Conservation (phyloP, 1,140 invertebrate genomes). For the Oppia nitens region DNA sequence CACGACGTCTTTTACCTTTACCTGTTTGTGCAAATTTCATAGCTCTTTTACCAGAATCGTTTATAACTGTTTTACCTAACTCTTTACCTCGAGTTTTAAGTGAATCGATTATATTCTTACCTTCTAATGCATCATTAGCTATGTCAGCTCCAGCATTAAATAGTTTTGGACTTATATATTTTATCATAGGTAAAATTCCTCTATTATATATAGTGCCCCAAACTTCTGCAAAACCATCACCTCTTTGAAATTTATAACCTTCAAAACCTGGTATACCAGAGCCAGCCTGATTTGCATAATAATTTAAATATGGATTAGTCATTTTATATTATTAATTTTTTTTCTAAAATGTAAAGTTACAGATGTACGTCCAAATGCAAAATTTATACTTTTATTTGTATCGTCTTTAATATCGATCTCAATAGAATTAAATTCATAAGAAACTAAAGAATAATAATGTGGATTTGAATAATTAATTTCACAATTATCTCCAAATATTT, state of each 20-base stretch:
- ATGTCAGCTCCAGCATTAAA: background rate
- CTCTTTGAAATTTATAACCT: background rate
- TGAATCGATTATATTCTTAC: background rate
- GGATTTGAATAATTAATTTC: background rate
- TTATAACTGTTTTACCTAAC: background rate
- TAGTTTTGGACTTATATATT: background rate
- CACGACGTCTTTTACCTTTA: background rate
- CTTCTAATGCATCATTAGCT: background rate
- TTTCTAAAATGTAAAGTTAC: background rate
- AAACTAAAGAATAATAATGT: background rate
- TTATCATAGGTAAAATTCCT: background rate
- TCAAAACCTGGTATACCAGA: background rate
- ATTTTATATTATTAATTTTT: too few relatives aligned
- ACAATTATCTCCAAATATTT: background rate
- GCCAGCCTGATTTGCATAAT: background rate
- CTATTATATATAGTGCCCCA: background rate
- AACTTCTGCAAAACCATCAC: background rate
- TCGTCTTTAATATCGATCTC: background rate
- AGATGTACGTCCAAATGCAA: background rate
- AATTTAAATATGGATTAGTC: background rate
- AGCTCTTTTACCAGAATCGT: background rate
- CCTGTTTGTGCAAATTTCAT: background rate
- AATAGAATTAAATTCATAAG: background rate
- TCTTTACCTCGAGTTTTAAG: background rate
- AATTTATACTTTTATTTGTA: background rate